phyloP scores from a whole-genome alignment of 2,888 invertebrate genomes.

The Panopea generosa region DNA sequence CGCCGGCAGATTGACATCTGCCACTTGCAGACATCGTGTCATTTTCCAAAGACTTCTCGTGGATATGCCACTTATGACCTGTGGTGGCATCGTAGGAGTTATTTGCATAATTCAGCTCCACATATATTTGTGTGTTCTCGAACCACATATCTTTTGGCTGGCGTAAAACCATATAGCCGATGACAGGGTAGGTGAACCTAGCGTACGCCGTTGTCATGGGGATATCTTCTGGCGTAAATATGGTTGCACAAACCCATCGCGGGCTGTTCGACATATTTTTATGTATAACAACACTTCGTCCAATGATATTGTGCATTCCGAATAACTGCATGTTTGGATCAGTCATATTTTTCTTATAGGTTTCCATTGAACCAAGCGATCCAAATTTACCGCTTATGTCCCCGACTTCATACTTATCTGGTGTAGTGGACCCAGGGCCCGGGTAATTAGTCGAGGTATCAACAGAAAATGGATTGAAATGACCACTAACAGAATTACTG shows the following conservation, averaged over 20 bases:
- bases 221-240: conserved; percentile 84
- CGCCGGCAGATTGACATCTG: conserved; percentile 89
- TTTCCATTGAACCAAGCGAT: conserved; percentile 89
- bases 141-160: conserved; percentile 92
- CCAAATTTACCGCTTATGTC: conserved; percentile 96
- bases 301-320: conserved; percentile 91
- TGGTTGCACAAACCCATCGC: conserved; percentile 86
- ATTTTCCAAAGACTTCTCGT: conserved; percentile 90
- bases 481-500: conserved; percentile 88
- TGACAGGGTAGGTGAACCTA: conserved; percentile 94
- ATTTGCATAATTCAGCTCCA: conserved; percentile 95
- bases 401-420: conserved; percentile 95
- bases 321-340: conserved; percentile 93
- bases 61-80: conserved; percentile 91
- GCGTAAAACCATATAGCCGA: conserved; percentile 93
- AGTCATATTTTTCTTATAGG: conserved; percentile 87
- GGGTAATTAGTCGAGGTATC: conserved; percentile 83
- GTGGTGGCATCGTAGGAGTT: conserved; percentile 87
- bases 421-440: conserved; percentile 88
- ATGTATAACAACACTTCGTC: conserved; percentile 92
- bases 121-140: conserved; percentile 93
- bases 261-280: conserved; percentile 83
- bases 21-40: conserved; percentile 88
- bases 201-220: conserved; percentile 90
- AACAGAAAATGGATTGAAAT: conserved; percentile 91